Base-by-base conservation (phyloP, 2,888 invertebrate genomes). In the Tenthredo amoena region DNA sequence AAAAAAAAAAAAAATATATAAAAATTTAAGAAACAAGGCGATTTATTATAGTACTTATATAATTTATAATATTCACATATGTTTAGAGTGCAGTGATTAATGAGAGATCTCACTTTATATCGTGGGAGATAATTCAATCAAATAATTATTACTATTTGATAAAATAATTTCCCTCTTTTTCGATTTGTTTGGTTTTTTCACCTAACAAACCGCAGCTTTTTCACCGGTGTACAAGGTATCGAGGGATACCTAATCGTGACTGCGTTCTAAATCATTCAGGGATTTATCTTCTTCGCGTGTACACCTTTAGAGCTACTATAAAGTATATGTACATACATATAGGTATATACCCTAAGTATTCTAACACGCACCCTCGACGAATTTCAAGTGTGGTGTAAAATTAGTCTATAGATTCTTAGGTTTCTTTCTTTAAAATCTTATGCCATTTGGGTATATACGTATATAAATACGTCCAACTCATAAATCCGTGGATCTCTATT, bases 241-340 rank as follows among this genome's bases (percentile, higher is more conserved):
- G 55, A 74, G 50, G 50, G 26, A 12, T 77, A n/a, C n/a, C n/a
- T n/a, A 55, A 55, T 77, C 55, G 55, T 55, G 31, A 34, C 55
- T 4, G 50, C 21, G 31, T 55, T 77, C 77, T 77, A 55, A 77
- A 77, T 77, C 77, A 77, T 77, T 77, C n/a, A 21, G 26, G 55
- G 55, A 77, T 77, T 77, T 77, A 77, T 77, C 77, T 77, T 18
- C 31, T 50, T 77, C 77, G 55, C 77, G 77, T 77, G 77, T 34
- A 40, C 43, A 6, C 15, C 50, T 4, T 26, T 31, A n/a, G 5
- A 40, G 12, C 37, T 47, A 40, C 40, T n/a, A 21, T 37, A 68
- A 26, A 37, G 71, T 65, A 34, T 37, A 34, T 68, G n/a, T 58
- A 12, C 15, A 65, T 26, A 21, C 31, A 65, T 2, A 12, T n/a